Evolutionary conservation across 2,113 vertebrate species (phyloP), one percentile per base, ranked within the genome.

Genomic region (Euleptes europaea): DNA sequence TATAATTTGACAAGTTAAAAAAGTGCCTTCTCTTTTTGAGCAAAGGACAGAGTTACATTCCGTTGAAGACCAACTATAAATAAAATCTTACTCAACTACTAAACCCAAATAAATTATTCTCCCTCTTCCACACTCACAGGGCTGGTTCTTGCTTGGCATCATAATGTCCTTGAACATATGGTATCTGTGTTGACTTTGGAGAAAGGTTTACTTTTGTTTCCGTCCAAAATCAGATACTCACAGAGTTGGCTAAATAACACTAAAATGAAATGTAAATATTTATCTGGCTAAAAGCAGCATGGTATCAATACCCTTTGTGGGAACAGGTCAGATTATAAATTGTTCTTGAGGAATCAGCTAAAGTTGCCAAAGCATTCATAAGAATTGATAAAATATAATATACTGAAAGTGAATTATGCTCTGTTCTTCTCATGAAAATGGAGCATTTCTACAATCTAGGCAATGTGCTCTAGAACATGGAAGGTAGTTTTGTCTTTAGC

Each of bases 161-260:
- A 82, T 90, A 88, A 85, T 80, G 82, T 91, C 69, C 72, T 38
- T 33, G 73, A 87, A 65, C 21, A 65, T 65, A 42, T 49, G 82
- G 82, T 60, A 38, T 84, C 60, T 84, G 33, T 84, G 0, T 67
- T 49, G 40, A 54, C 11, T 79, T 54, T 76, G 82, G 82, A 84
- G n/a, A 35, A 65, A 72, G 14, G 3, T 84, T 90, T 92, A 89
- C 51, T 89, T 78, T 80, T 87, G 60, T 15, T 67, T 86, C 26
- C 85, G 77, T 63, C 77, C 91, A 88, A 89, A 78, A 2, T 14
- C 0, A 82, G 11, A 69, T 65, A 89, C 91, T 94, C 72, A 33
- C 38, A 15, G 82, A 76, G 42, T 28, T 76, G 42, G 42, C 60
- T 85, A 73, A 80, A 86, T 73, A 79, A 73, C 26, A 31, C 77